A percentile compares a stretch with the other conserved stretches of the same genome.
Conservation (phyloP, 1,140 invertebrate species). For the Wiebesia pumilae region DNA sequence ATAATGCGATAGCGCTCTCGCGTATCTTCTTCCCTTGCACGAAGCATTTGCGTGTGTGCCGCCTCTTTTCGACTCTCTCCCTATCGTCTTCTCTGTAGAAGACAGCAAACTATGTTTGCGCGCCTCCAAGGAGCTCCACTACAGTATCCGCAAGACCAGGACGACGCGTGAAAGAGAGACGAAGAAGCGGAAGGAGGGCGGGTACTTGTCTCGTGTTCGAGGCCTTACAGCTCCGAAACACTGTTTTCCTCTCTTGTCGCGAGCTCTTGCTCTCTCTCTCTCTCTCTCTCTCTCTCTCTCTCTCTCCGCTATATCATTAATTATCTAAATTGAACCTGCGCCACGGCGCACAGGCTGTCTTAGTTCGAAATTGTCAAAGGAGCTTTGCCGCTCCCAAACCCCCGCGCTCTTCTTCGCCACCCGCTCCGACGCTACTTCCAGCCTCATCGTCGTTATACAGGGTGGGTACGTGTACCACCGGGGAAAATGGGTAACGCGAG, state of each 20-base stretch:
- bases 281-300: background rate
- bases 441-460: background rate
- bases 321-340: conserved; percentile 63
- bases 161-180: background rate
- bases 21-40: conserved; percentile 12
- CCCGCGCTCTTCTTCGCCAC: conserved; percentile 6
- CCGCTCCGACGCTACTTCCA: conserved; percentile 7
- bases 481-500: conserved; percentile 53
- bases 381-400: conserved; percentile 31
- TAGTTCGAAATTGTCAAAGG: conserved; percentile 63
- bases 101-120: background rate
- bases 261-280: conserved; percentile 34
- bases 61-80: conserved; percentile 18
- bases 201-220: background rate
- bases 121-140: background rate
- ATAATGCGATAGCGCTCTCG: background rate
- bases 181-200: background rate
- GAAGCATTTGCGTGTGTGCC: background rate
- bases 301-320: conserved; percentile 58
- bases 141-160: background rate
- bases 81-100: background rate
- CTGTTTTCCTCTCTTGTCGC: conserved; percentile 48
- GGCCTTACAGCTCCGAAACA: conserved; percentile 20
- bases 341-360: conserved; percentile 52
- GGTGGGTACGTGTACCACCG: background rate